Evolutionary conservation across 2,797 vertebrate species (phyloP).

Genomic region (Scarus forsteni): DNA sequence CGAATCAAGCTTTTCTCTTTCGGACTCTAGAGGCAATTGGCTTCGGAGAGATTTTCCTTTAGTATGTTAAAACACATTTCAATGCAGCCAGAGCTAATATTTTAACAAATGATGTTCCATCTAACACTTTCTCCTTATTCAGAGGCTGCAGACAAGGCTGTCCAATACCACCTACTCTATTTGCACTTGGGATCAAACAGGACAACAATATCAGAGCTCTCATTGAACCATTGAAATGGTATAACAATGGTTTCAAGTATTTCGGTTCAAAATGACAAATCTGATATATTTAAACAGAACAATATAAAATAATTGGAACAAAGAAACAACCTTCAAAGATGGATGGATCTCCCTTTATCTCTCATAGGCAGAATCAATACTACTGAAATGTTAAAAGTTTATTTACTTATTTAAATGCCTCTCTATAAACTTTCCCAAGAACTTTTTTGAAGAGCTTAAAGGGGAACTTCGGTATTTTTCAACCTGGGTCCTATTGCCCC

Average conservation of each 20-base stretch:
- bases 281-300: not conserved
- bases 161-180: no score
- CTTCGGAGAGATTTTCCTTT: no score
- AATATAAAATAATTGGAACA: slow-evolving; percentile 1
- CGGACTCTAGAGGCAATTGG: no score
- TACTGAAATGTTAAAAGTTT: not conserved
- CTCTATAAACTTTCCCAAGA: not conserved
- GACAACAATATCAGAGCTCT: slow-evolving; percentile 1
- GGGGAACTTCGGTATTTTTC: no score
- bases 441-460: not conserved
- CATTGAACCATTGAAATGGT: not conserved
- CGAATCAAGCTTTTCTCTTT: not conserved
- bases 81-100: no score
- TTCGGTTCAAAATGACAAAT: not conserved
- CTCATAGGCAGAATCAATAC: not conserved
- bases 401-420: not conserved
- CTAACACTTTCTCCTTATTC: no score
- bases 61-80: no score
- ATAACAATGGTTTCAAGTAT: not conserved
- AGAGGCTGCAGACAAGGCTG: no score
- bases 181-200: not conserved
- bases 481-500: no score
- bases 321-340: slow-evolving; percentile 3
- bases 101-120: no score
- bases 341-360: not conserved